A percentile compares a stretch with the other conserved stretches of the same genome.
Conservation (phyloP, 2,797 vertebrate species). For the Phalanger gymnotis region DNA sequence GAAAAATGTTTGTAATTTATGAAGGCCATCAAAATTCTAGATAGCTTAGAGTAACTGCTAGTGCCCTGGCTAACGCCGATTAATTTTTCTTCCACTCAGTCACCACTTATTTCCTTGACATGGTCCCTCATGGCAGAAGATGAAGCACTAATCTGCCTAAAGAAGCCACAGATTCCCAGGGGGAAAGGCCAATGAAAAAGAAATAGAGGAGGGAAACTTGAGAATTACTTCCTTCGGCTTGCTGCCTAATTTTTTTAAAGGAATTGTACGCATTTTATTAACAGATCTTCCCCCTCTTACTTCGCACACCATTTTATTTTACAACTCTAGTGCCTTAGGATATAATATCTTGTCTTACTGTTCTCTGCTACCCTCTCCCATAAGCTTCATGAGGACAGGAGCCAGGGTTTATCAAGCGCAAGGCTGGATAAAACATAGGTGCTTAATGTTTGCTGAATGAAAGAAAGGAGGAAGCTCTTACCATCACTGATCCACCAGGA, state of each 20-base stretch:
- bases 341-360: neutral
- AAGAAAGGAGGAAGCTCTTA: neutral
- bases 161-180: neutral
- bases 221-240: neutral
- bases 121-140: neutral
- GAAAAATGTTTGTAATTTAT: neutral
- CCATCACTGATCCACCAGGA: neutral
- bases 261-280: neutral
- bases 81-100: neutral
- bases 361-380: neutral
- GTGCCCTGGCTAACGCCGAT: neutral
- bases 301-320: neutral
- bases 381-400: neutral
- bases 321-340: neutral
- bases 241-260: neutral
- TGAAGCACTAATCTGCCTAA: neutral
- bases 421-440: neutral
- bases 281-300: neutral
- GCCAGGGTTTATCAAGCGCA: neutral
- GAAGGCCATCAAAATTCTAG: neutral
- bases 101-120: neutral
- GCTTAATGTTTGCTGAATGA: neutral
- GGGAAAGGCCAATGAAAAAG: neutral
- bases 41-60: neutral
- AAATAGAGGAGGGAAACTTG: neutral